Evolutionary conservation across 1,140 invertebrate species (phyloP).

Genomic region (Sarcophaga bullata): DNA sequence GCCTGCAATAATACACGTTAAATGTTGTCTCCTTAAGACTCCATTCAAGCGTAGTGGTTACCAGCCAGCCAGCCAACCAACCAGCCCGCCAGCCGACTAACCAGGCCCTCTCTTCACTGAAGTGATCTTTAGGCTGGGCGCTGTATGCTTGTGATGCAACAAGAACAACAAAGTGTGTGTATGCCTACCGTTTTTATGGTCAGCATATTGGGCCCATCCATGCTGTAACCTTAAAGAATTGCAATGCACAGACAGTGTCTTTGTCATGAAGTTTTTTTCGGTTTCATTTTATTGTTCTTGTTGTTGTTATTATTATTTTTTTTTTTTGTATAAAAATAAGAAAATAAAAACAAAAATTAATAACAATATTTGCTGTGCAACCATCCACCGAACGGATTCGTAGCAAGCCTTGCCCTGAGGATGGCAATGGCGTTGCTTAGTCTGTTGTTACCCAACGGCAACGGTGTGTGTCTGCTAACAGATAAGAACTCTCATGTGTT

Average conservation of each 20-base stretch:
- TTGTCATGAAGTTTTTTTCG: slow-evolving; percentile 1
- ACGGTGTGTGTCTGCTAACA: slow-evolving; percentile 32
- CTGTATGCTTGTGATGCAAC: too few relatives aligned
- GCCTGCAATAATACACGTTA: not conserved
- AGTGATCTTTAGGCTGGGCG: too few relatives aligned
- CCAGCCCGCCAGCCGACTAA: too few relatives aligned
- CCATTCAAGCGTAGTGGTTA: not conserved
- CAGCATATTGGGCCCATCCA: too few relatives aligned
- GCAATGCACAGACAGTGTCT: slow-evolving; percentile 7
- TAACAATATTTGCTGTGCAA: slow-evolving; percentile 33
- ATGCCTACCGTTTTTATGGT: too few relatives aligned
- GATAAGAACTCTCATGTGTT: slow-evolving; percentile 18
- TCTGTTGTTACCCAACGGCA: slow-evolving; percentile 37
- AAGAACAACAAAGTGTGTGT: too few relatives aligned
- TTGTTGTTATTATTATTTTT: slow-evolving; percentile 14
- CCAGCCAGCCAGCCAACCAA: slow-evolving; percentile 17
- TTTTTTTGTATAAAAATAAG: too few relatives aligned
- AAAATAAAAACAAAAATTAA: not conserved
- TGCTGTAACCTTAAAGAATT: not conserved
- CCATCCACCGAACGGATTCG: not conserved
- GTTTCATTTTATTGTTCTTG: not conserved
- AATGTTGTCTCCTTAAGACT: slow-evolving; percentile 31
- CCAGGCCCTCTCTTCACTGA: too few relatives aligned
- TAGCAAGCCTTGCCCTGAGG: not conserved
- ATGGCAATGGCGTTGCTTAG: slow-evolving; percentile 36